These are phyloP conservation scores for Drosophila truncata DNA, from an alignment of 1,140 invertebrate species.

Conservation along the genomic window DNA sequence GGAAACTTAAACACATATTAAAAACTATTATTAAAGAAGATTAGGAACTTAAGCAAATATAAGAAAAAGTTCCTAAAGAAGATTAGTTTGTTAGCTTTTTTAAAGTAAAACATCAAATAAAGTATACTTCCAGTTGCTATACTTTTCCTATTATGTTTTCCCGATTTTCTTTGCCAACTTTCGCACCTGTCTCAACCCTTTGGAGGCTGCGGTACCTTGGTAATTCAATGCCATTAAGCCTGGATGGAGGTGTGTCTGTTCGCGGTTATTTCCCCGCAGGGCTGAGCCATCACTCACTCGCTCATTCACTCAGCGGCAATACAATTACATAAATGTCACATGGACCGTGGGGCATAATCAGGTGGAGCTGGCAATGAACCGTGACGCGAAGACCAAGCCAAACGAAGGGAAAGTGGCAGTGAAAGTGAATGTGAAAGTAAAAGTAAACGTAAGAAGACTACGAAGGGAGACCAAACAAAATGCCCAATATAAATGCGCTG, in stretches of 20 bases:
- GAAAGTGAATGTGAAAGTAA: constrained; percentile 1
- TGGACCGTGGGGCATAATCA: constrained; percentile 66
- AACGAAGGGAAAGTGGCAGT: background rate
- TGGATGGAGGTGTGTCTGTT: background rate
- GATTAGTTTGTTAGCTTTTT: background rate
- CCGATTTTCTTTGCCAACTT: background rate
- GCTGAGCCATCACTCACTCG: constrained; percentile 31
- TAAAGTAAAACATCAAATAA: background rate
- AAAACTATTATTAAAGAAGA: too few species aligned
- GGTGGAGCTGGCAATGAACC: constrained; percentile 60
- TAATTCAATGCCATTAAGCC: constrained; percentile 36
- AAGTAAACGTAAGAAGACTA: background rate
- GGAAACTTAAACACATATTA: too few species aligned
- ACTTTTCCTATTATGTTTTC: background rate
- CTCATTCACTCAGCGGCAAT: constrained; percentile 39
- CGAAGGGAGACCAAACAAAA: constrained; percentile 19
- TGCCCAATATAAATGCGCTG: constrained; percentile 59
- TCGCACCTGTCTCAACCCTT: constrained; percentile 27
- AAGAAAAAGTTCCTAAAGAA: background rate
- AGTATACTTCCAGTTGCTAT: background rate
- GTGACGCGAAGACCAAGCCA: constrained; percentile 23
- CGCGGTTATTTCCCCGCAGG: constrained; percentile 9
- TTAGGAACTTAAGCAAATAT: background rate
- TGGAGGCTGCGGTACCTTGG: background rate
- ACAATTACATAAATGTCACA: constrained; percentile 71